phyloP scores from a whole-genome alignment of 2,888 invertebrate genomes.

The Endotricha flammealis region DNA sequence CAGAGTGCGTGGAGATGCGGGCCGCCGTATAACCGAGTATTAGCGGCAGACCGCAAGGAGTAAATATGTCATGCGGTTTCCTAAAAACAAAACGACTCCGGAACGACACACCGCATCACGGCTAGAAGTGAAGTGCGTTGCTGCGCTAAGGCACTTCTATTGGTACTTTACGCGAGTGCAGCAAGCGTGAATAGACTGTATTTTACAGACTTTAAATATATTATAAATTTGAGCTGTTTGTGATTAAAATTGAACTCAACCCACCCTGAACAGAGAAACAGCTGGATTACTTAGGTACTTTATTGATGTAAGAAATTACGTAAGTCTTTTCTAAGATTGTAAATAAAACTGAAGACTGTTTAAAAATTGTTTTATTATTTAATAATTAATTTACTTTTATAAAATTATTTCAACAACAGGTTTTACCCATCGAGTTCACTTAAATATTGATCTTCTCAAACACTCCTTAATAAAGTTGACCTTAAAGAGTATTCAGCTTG shows the following conservation, averaged over 20 bases:
- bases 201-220: conserved; percentile 18
- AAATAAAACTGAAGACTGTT: conserved; percentile 66
- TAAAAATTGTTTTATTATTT: conserved; percentile 51
- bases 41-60: too few species aligned
- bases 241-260: conserved; percentile 53
- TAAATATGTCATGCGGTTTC: too few species aligned
- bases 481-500: conserved; percentile 7
- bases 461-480: conserved; percentile 8
- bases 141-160: too few species aligned
- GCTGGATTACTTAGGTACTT: conserved; percentile 31
- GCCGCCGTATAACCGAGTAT: too few species aligned
- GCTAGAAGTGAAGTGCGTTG: too few species aligned
- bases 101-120: too few species aligned
- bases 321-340: conserved; percentile 51
- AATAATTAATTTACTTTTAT: conserved; percentile 37
- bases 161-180: conserved; percentile 27
- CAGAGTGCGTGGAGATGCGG: too few species aligned
- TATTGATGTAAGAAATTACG: conserved; percentile 26
- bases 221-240: conserved; percentile 46
- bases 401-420: conserved; percentile 49
- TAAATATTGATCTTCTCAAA: conserved; percentile 11
- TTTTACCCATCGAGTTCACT: conserved; percentile 19
- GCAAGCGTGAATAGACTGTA: conserved; percentile 16
- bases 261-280: conserved; percentile 56
- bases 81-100: too few species aligned